Base-by-base conservation (phyloP, 1,140 invertebrate species). In the Sycophila sp. region DNA sequence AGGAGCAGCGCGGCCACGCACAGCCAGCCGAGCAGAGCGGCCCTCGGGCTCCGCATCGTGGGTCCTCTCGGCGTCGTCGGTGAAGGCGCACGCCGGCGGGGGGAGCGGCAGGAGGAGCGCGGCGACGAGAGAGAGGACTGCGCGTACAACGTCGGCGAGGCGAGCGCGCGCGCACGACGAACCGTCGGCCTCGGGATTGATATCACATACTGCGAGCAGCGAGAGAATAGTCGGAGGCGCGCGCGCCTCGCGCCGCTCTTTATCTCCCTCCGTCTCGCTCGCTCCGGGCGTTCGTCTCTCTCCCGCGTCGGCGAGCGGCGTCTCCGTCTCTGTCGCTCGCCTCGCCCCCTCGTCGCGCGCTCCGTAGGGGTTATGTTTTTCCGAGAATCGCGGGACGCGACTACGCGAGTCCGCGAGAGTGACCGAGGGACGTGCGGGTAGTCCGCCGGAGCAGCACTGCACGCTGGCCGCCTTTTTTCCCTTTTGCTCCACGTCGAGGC, bases 31-130 rank as follows among this genome's bases (percentile, higher is more conserved):
- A 70, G 60, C 1, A 63, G 38, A 22, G n/a, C 59, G 3, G 19
- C 3, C n/a, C 56, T 28, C 34, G 55, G 45, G 47, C 75, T 74
- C 71, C 67, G 70, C 77, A 78, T 78, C 68, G 55, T 74, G 69
- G 62, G 26, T 58, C n/a, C n/a, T 58, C 59, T 68, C 51, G 42
- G 71, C 51, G 38, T 15, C 13, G 38, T 40, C 38, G 38, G 38
- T n/a, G 38, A 40, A 40, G 13, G 10, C 17, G n/a, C n/a, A n/a
- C n/a, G n/a, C n/a, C n/a, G n/a, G n/a, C n/a, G n/a, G n/a, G n/a
- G n/a, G n/a, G n/a, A n/a, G n/a, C n/a, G n/a, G n/a, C n/a, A n/a
- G n/a, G n/a, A n/a, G n/a, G 34, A 36, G 34, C 47, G 45, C 49
- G 24, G 49, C 49, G 13, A 13, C 4, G 49, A 47, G 17, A 47